Conservation (phyloP, 2,888 invertebrate genomes). For the Nudaria mundana region DNA sequence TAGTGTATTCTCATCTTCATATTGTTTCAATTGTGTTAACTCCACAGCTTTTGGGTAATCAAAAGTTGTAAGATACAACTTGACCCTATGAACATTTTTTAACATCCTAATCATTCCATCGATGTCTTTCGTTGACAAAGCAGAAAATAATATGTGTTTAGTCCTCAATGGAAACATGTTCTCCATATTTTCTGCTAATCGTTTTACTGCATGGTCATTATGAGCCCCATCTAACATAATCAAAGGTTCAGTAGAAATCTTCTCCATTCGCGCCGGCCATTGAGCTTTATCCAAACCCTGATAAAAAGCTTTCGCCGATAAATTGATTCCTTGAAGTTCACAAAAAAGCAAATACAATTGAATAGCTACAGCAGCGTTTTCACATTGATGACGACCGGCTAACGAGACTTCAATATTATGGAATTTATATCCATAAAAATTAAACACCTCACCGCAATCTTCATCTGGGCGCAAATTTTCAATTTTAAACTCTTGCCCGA, state of each 20-base stretch:
- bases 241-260: neutral
- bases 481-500: neutral
- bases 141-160: constrained; percentile 3
- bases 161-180: neutral
- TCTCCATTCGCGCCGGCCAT: constrained; percentile 7
- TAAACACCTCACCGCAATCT: constrained; percentile 5
- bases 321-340: neutral
- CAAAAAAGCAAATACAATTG: constrained; percentile 2
- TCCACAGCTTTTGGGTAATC: constrained; percentile 3
- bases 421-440: constrained; percentile 2
- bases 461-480: constrained; percentile 3
- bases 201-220: constrained; percentile 3
- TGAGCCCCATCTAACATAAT: constrained; percentile 5
- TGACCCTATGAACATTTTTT: neutral
- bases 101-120: constrained; percentile 1
- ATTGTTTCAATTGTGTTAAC: neutral
- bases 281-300: constrained; percentile 2
- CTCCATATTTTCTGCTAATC: constrained; percentile 3
- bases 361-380: constrained; percentile 5
- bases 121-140: constrained; percentile 2
- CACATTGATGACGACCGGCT: constrained; percentile 3
- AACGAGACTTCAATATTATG: neutral
- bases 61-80: constrained; percentile 3
- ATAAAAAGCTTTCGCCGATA: neutral
- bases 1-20: neutral